phyloP scores from a whole-genome alignment of 2,888 invertebrate genomes.

The Ischnus inquisitorius region DNA sequence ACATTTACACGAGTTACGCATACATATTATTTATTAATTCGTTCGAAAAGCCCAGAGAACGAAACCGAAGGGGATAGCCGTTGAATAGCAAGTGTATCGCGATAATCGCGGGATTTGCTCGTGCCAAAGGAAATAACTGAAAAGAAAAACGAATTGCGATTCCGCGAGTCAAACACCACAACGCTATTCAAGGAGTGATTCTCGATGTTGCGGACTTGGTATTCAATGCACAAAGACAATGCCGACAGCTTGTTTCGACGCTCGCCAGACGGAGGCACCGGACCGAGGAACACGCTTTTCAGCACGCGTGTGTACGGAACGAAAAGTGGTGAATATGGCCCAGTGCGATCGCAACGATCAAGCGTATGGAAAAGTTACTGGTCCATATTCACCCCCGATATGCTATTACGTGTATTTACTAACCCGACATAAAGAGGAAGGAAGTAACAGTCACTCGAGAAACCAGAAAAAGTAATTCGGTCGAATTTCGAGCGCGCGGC shows the following conservation, averaged over 20 bases:
- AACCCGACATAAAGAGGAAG: background rate
- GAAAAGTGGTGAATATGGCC: too few species aligned
- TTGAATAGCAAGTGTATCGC: background rate
- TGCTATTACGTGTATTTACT: too few species aligned
- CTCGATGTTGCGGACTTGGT: slow-evolving; percentile 68
- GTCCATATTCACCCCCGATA: too few species aligned
- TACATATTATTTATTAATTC: slow-evolving; percentile 28
- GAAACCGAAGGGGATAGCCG: background rate
- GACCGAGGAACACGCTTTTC: slow-evolving; percentile 39
- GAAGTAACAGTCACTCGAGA: background rate
- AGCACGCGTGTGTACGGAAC: too few species aligned
- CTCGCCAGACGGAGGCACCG: slow-evolving; percentile 83
- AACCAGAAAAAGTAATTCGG: slow-evolving; percentile 6
- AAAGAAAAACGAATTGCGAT: background rate
- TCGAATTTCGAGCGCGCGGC: slow-evolving; percentile 12
- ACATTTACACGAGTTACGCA: slow-evolving; percentile 53
- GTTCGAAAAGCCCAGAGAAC: slow-evolving; percentile 3
- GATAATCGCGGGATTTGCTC: background rate
- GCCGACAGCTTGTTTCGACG: slow-evolving; percentile 66
- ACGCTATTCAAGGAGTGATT: background rate
- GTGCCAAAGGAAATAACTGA: background rate
- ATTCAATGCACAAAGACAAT: slow-evolving; percentile 29
- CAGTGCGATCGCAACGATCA: too few species aligned
- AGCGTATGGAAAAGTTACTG: too few species aligned
- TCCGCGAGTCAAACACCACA: background rate